These are phyloP conservation scores for Drosophila kikkawai DNA, from an alignment of 1,140 invertebrate species.

Conservation along the genomic window DNA sequence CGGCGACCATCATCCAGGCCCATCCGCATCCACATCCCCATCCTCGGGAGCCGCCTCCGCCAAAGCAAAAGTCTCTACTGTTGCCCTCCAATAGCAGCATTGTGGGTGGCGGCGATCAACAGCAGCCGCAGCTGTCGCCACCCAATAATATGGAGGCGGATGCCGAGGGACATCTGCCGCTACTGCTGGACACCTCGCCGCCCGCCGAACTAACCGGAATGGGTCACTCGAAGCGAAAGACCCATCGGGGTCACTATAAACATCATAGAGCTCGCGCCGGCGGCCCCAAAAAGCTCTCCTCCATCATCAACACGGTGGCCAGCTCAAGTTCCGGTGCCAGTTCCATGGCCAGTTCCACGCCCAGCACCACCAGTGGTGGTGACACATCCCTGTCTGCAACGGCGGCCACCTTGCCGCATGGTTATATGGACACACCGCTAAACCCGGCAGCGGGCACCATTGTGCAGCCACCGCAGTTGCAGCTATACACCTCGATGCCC, in stretches of 20 bases:
- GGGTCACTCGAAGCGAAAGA: conserved; percentile 65
- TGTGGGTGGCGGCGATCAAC: neutral
- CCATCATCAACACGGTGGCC: conserved; percentile 5
- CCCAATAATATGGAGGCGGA: conserved; percentile 23
- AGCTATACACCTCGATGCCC: conserved; percentile 79
- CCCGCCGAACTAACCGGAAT: conserved; percentile 45
- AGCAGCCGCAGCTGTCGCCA: neutral
- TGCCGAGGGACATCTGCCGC: conserved; percentile 45
- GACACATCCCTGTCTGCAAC: conserved; percentile 26
- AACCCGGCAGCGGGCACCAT: conserved; percentile 73
- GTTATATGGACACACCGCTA: conserved; percentile 72
- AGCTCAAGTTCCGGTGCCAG: neutral
- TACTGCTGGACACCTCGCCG: conserved; percentile 66
- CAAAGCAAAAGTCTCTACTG: conserved; percentile 54
- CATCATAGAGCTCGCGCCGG: conserved; percentile 61
- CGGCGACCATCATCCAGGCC: conserved; percentile 80
- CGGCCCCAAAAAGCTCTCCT: conserved; percentile 40
- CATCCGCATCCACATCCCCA: conserved; percentile 61
- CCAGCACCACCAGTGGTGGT: conserved; percentile 26
- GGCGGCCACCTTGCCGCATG: conserved; percentile 51
- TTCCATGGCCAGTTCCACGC: conserved; percentile 26
- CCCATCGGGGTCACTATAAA: conserved; percentile 76
- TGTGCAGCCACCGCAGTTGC: conserved; percentile 66
- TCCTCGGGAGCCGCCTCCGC: conserved; percentile 63
- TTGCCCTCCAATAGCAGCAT: conserved; percentile 25